phyloP scores from a whole-genome alignment of 1,140 invertebrate genomes.

The Macrocentrus cingulum region DNA sequence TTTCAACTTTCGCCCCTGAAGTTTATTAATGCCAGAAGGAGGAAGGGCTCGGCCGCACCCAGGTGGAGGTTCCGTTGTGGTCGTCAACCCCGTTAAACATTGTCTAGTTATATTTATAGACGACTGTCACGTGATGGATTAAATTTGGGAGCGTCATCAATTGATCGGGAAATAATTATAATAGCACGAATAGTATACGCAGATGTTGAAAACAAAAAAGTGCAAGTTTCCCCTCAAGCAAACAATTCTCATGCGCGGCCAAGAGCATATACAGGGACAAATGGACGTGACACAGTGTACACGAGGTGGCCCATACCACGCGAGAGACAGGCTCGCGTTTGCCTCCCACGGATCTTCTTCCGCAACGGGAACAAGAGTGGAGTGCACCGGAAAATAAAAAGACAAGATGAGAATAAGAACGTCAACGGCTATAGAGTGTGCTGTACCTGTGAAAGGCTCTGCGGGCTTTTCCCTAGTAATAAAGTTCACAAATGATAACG shows the following conservation, averaged over 20 bases:
- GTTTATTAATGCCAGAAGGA: conserved; percentile 20
- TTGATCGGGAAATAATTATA: conserved; percentile 1
- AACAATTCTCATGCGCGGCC: conserved; percentile 1
- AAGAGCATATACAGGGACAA: conserved; percentile 32
- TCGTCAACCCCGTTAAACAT: conserved; percentile 29
- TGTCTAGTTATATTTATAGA: conserved; percentile 21
- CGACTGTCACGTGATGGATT: conserved; percentile 9
- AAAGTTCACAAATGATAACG: conserved; percentile 34
- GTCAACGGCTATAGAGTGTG: not conserved
- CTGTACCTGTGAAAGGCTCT: conserved; percentile 15
- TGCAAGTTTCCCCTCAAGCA: not conserved
- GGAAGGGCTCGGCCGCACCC: conserved; percentile 24
- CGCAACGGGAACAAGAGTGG: conserved; percentile 11
- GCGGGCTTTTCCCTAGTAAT: conserved; percentile 27
- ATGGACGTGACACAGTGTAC: conserved; percentile 36
- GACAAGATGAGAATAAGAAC: conserved; percentile 16
- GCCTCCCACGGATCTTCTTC: conserved; percentile 38
- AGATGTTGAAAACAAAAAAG: not conserved
- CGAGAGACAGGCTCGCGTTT: conserved; percentile 21
- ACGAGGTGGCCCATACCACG: conserved; percentile 36
- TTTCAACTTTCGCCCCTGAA: conserved; percentile 23
- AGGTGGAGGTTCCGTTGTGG: conserved; percentile 29
- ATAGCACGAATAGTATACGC: not conserved
- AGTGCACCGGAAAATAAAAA: not conserved
- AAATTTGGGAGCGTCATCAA: conserved; percentile 17